These are phyloP conservation scores for Carassius carassius DNA, from an alignment of 2,113 vertebrate species.

Conservation along the genomic window DNA sequence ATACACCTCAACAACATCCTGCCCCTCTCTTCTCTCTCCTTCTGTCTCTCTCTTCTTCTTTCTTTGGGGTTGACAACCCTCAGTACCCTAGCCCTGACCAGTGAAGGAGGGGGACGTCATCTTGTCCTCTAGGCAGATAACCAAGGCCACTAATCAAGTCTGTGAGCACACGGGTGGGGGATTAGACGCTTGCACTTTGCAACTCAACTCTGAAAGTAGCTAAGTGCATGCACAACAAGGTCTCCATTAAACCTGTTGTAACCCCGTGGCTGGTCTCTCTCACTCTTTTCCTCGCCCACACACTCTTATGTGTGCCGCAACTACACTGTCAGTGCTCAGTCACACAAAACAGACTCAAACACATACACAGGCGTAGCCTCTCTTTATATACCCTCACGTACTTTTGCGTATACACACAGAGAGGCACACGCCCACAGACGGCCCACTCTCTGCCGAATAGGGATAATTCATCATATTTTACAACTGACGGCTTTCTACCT, in stretches of 20 bases:
- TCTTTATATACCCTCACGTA: slow-evolving; percentile 35
- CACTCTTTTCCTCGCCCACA: slow-evolving; percentile 37
- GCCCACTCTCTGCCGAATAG: slow-evolving; percentile 67
- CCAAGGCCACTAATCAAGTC: slow-evolving; percentile 84
- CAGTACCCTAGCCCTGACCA: slow-evolving; percentile 78
- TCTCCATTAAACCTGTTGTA: slow-evolving; percentile 76
- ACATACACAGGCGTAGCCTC: slow-evolving; percentile 24
- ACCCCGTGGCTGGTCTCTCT: slow-evolving; percentile 42
- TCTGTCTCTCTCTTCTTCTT: slow-evolving; percentile 53
- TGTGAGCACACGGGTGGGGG: slow-evolving; percentile 78
- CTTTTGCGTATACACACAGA: slow-evolving; percentile 27
- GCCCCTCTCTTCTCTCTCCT: slow-evolving; percentile 30
- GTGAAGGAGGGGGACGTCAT: slow-evolving; percentile 74
- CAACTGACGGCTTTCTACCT: slow-evolving; percentile 76
- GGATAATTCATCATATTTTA: slow-evolving; percentile 83
- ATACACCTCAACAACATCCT: slow-evolving; percentile 70
- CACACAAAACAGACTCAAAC: slow-evolving; percentile 33
- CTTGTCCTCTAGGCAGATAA: slow-evolving; percentile 83
- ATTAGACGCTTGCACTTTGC: slow-evolving; percentile 79
- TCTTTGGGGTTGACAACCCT: slow-evolving; percentile 81
- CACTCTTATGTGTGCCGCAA: slow-evolving; percentile 25
- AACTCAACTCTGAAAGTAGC: slow-evolving; percentile 75
- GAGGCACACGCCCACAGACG: slow-evolving; percentile 50
- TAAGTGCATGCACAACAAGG: slow-evolving; percentile 74
- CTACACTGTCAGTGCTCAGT: not conserved